phyloP scores from a whole-genome alignment of 2,797 vertebrate species.

The Chelon labrosus region DNA sequence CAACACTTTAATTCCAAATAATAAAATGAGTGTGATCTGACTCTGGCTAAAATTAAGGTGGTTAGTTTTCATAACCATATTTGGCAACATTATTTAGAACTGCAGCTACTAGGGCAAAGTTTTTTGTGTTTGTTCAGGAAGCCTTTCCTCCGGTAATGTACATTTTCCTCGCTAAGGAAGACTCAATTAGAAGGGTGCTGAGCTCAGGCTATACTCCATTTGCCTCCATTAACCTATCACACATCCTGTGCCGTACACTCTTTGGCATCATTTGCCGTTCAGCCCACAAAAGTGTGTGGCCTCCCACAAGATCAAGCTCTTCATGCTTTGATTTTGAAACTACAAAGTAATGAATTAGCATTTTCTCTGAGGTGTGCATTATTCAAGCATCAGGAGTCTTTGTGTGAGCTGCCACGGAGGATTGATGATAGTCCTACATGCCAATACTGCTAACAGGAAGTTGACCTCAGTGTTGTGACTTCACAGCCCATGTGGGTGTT shows the following conservation, averaged over 20 bases:
- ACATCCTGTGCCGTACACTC: conserved; percentile 23
- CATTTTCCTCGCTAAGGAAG: conserved; percentile 41
- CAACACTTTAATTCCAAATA: conserved; percentile 73
- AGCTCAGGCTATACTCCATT: conserved; percentile 10
- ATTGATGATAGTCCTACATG: conserved; percentile 70
- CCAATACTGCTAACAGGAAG: conserved; percentile 73
- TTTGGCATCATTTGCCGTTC: conserved; percentile 30
- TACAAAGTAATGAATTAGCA: conserved; percentile 55
- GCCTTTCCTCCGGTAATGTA: conserved; percentile 48
- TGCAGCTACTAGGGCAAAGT: conserved; percentile 27
- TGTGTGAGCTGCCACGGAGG: conserved; percentile 60
- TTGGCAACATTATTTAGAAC: conserved; percentile 65
- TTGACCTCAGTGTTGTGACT: conserved; percentile 70
- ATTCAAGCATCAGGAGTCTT: conserved; percentile 34
- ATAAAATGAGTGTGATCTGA: conserved; percentile 75
- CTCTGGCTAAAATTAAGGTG: conserved; percentile 61
- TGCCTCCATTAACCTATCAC: conserved; percentile 30
- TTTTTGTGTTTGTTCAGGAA: conserved; percentile 27
- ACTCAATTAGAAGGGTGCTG: conserved; percentile 20
- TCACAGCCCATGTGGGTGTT: conserved; percentile 61
- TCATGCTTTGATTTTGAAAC: conserved; percentile 57
- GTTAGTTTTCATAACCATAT: conserved; percentile 67
- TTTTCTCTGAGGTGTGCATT: conserved; percentile 46
- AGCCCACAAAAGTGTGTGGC: conserved; percentile 38
- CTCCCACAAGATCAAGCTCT: conserved; percentile 27